Conservation (phyloP, 2,113 vertebrate genomes). For the Eudyptes chrysolophus region DNA sequence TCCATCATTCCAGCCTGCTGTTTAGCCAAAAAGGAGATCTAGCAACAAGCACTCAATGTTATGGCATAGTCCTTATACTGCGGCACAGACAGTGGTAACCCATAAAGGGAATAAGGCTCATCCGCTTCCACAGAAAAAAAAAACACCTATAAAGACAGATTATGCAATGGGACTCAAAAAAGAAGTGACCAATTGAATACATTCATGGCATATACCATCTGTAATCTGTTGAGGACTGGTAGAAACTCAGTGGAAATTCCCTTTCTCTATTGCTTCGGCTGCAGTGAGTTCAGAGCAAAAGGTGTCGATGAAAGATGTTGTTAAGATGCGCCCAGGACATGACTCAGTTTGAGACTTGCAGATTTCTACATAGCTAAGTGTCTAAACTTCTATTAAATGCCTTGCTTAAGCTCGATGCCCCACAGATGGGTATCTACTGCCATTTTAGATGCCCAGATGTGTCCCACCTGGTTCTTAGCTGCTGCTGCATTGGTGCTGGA, state of each 20-base stretch:
- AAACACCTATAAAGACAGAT: neutral
- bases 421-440: neutral
- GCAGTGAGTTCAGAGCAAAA: neutral
- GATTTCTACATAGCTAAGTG: neutral
- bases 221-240: neutral
- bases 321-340: neutral
- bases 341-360: neutral
- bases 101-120: accelerated
- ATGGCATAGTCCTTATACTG: neutral
- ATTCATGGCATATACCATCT: neutral
- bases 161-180: neutral
- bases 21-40: constrained; percentile 37
- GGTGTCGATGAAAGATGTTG: neutral
- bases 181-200: neutral
- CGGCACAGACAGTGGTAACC: neutral
- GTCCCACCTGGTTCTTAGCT: neutral
- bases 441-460: neutral
- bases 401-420: neutral
- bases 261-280: neutral
- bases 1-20: neutral
- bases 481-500: neutral
- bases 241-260: neutral
- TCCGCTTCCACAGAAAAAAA: neutral
- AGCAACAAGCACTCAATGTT: neutral
- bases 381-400: neutral